Base-by-base conservation (phyloP, 2,888 invertebrate species). In the Synanthedon vespiformis region DNA sequence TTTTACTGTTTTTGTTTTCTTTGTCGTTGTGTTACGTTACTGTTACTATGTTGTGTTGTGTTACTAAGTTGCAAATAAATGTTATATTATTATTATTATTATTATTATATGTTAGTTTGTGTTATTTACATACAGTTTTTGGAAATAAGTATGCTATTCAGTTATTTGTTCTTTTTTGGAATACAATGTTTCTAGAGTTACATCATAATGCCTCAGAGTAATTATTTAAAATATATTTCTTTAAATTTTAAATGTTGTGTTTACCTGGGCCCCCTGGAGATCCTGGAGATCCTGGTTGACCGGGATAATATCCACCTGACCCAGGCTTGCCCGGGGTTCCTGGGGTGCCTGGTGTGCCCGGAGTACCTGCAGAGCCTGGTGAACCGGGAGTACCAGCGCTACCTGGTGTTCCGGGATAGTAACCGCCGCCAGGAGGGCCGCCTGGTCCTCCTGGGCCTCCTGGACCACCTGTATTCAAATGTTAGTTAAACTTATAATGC, bases 391-490 rank as follows among this genome's bases (percentile, higher is more conserved):
- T 68, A 10, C 74, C 70, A 4, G 63, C 65, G 27, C 65, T 63
- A 4, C 72, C 71, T 8, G 67, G 61, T 40, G 60, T 62, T 6
- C 61, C 50, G 49, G 56, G 52, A n/a, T 55, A 52, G 5, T 50
- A 18, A 1, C 55, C 44, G 14, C 44, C 44, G 4, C 55, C 54
- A 1, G 53, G 55, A 27, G 52, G 52, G 4, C 54, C 53, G 3
- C 53, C 54, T 16, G 57, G 58, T 14, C 52, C 53, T 87, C 59
- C 74, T 86, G 68, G 90, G 84, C 55, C 78, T 85, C 52, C 70
- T 81, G 65, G 90, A 83, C 51, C 73, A 83, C 61, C 67, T 85
- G 61, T 13, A 34, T 34, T 34, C 34, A 34, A 22, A 22, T 22
- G 22, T 44, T 5, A 44, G 4, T 44, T 44, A 44, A 44, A 34